Base-by-base conservation (phyloP, 2,888 invertebrate genomes). In the Agrilus biguttatus region DNA sequence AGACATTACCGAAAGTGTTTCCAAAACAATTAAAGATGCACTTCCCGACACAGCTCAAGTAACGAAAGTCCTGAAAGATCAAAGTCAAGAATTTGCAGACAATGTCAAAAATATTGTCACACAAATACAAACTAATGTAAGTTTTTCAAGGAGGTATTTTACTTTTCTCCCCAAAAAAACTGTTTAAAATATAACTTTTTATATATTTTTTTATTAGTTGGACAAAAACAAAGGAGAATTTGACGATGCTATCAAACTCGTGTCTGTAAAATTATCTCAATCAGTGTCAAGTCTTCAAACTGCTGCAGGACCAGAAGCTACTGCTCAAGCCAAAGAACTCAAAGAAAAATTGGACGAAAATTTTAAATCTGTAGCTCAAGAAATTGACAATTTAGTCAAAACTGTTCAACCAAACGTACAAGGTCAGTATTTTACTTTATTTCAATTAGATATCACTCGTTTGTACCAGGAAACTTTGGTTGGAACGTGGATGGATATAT, bases 381-480 rank as follows among this genome's bases (percentile, higher is more conserved):
- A 64, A 49, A 50, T 56, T 41, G 52, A 58, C 43, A 55, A 56
- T 47, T 43, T 62, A 37, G 44, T 56, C 37, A 55, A 59, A 48
- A 53, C 58, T 33, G 49, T 59, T 39, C 51, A 59, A 53, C 58
- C 59, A 36, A 54, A 61, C 47, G 54, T 58, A 42, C 48, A 51
- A 17, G 53, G 60, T 60, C 48, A 57, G 59, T 52, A 13, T 28
- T 8, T 28, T 28, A 10, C 10, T 10, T 8, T 10, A 5, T 14
- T 13, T 34, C 3, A 4, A 34, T 5, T 13, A 34, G 5, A 12
- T n/a, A n/a, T n/a, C n/a, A n/a, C n/a, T n/a, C n/a, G n/a, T n/a
- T n/a, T n/a, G n/a, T n/a, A n/a, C n/a, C n/a, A n/a, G n/a, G n/a
- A n/a, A n/a, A n/a, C n/a, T n/a, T n/a, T n/a, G n/a, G n/a, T n/a